These are phyloP conservation scores for Agrotis segetum DNA, from an alignment of 2,888 invertebrate genomes.

Conservation along the genomic window DNA sequence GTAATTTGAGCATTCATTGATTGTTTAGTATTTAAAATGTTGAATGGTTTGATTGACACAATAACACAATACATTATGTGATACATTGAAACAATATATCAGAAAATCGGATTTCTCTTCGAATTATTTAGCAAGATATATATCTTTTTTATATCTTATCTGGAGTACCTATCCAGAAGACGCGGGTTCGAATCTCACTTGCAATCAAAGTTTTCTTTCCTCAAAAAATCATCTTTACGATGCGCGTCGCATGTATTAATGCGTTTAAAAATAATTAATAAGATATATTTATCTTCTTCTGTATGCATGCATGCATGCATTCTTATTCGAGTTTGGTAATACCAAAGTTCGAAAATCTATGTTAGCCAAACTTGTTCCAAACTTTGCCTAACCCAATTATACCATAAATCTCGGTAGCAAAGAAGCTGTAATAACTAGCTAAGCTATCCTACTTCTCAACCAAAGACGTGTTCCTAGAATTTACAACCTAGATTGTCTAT, in stretches of 20 bases:
- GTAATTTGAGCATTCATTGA: too few relatives aligned
- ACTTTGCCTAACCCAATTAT: not conserved
- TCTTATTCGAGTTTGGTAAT: not conserved
- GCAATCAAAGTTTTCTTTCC: too few relatives aligned
- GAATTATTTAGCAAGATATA: too few relatives aligned
- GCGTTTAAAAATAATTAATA: too few relatives aligned
- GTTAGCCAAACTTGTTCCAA: not conserved
- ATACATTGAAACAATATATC: not conserved
- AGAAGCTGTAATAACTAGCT: not conserved
- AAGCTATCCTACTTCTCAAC: slow-evolving; percentile 1
- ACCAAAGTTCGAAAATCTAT: not conserved
- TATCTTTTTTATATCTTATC: too few relatives aligned
- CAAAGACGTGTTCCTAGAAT: not conserved
- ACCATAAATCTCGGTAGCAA: not conserved
- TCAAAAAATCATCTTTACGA: too few relatives aligned
- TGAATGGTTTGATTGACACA: not conserved
- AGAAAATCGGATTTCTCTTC: too few relatives aligned
- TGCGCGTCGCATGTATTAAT: too few relatives aligned
- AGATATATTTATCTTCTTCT: not conserved
- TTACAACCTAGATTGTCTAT: slow-evolving; percentile 7
- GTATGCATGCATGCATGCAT: not conserved
- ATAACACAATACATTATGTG: too few relatives aligned
- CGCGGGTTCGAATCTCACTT: too few relatives aligned
- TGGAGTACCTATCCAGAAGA: too few relatives aligned
- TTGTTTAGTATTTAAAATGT: not conserved